These are phyloP conservation scores for human (Homo sapiens) DNA, from an alignment of 2,113 vertebrate genomes.

Conservation along the genomic window DNA sequence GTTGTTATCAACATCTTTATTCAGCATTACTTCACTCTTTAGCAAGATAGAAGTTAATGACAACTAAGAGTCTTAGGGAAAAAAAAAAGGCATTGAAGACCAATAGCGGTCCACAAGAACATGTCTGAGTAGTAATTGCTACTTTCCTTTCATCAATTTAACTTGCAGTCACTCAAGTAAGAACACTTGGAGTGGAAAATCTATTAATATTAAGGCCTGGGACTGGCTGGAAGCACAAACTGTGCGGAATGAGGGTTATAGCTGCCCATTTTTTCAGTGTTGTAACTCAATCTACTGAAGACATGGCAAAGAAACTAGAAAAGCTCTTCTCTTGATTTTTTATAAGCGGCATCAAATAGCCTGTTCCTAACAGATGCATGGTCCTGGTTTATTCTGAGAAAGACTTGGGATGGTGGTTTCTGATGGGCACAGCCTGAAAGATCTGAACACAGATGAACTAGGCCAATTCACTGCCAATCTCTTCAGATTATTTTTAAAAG, in stretches of 20 bases:
- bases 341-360: background rate
- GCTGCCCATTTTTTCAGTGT: background rate
- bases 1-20: conserved; percentile 12
- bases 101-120: conserved; percentile 21
- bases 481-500: background rate
- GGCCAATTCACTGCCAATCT: background rate
- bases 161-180: conserved; percentile 53
- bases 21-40: background rate
- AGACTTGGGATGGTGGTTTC: background rate
- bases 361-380: background rate
- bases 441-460: background rate
- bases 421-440: background rate
- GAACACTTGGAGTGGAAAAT: conserved; percentile 55
- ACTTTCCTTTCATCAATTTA: conserved; percentile 56
- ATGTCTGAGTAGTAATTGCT: conserved; percentile 34
- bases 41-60: conserved; percentile 22
- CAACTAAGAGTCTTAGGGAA: background rate
- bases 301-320: background rate
- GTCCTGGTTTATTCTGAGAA: conserved; percentile 27
- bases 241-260: background rate
- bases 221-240: background rate
- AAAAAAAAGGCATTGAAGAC: background rate
- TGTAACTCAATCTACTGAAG: conserved; percentile 47
- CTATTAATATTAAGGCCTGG: conserved; percentile 41
- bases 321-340: conserved; percentile 13